Evolutionary conservation across 2,888 invertebrate genomes (phyloP).

Genomic region (Vesta saturnalis): DNA sequence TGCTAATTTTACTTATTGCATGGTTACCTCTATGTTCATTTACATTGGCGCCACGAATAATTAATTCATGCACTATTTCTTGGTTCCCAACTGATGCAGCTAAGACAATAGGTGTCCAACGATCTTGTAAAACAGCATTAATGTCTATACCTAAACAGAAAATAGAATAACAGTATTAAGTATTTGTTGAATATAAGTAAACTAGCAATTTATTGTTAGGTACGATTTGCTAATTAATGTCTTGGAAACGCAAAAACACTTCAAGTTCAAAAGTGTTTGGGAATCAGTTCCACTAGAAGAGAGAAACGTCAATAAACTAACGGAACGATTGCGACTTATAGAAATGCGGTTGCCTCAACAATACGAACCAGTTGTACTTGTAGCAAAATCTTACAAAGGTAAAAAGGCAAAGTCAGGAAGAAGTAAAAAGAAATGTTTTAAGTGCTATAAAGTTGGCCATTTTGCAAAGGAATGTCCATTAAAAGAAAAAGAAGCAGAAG

Average conservation of each 20-base stretch:
- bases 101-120: constrained; percentile 71
- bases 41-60: constrained; percentile 68
- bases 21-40: constrained; percentile 61
- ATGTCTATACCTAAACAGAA: constrained; percentile 53
- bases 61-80: constrained; percentile 64
- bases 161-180: not conserved
- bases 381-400: not conserved
- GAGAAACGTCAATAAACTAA: constrained; percentile 15
- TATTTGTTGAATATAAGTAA: not conserved
- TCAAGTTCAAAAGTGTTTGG: constrained; percentile 27
- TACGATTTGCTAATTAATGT: too few species aligned
- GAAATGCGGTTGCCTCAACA: constrained; percentile 7
- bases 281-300: constrained; percentile 20
- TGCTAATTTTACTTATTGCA: too few species aligned
- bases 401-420: not conserved
- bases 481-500: not conserved
- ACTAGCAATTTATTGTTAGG: not conserved
- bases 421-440: constrained; percentile 20
- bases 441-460: not conserved
- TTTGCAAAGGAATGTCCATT: not conserved
- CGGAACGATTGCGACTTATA: constrained; percentile 6
- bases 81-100: constrained; percentile 68
- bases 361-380: not conserved
- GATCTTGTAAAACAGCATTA: constrained; percentile 64
- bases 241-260: too few species aligned